These are phyloP conservation scores for Drosophila cracens DNA, from an alignment of 2,888 invertebrate genomes.

Conservation along the genomic window DNA sequence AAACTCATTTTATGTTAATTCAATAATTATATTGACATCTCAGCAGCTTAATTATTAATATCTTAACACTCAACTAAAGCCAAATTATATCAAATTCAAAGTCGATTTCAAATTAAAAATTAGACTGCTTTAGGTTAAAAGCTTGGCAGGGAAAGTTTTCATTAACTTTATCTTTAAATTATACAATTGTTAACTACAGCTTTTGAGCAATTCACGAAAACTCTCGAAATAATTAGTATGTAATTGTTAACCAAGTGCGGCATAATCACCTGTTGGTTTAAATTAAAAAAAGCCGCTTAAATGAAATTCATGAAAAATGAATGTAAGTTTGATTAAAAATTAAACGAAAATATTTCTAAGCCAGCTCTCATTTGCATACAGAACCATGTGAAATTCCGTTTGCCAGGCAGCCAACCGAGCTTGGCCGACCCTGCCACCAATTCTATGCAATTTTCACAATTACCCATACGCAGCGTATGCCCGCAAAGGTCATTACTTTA, in stretches of 20 bases:
- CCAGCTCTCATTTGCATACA: conserved; percentile 38
- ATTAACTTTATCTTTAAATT: conserved; percentile 1
- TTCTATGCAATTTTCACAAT: conserved; percentile 61
- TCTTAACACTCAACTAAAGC: not conserved
- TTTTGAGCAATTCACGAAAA: not conserved
- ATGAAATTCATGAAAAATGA: conserved; percentile 19
- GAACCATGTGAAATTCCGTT: conserved; percentile 39
- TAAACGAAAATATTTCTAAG: conserved; percentile 45
- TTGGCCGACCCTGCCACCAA: conserved; percentile 16
- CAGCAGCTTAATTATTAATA: not conserved
- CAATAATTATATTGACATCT: not conserved
- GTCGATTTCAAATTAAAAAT: not conserved
- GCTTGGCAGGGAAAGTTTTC: not conserved
- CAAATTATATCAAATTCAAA: not conserved
- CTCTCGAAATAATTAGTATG: conserved; percentile 20
- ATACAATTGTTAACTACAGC: not conserved
- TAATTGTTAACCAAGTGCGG: conserved; percentile 25
- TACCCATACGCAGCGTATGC: conserved; percentile 70
- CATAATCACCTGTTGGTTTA: conserved; percentile 20
- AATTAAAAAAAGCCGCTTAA: conserved; percentile 17
- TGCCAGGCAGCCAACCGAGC: conserved; percentile 21
- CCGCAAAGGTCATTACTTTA: conserved; percentile 70
- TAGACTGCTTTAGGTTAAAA: not conserved
- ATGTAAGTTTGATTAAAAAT: conserved; percentile 36
- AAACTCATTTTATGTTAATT: not conserved